These are phyloP conservation scores for Leptura quadrifasciata DNA, from an alignment of 2,888 invertebrate species.

Conservation along the genomic window DNA sequence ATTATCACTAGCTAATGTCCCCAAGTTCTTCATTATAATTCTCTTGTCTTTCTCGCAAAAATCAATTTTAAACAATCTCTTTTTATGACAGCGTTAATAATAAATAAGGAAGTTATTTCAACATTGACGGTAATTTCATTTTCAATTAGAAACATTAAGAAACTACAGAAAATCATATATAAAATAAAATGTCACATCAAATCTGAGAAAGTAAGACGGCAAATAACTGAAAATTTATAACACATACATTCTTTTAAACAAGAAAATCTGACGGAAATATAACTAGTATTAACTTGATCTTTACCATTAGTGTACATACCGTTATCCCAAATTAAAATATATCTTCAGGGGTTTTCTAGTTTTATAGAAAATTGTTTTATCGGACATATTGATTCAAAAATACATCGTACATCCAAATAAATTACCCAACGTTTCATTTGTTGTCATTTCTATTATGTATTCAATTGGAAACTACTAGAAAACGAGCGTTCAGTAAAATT, in stretches of 20 bases:
- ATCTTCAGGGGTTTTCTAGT: no score
- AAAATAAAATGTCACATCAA: conserved; percentile 11
- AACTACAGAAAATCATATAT: not conserved
- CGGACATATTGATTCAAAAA: no score
- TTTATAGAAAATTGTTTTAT: no score
- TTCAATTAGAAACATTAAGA: conserved; percentile 1
- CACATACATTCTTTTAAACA: not conserved
- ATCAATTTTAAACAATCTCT: conserved; percentile 31
- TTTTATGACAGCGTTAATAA: conserved; percentile 29
- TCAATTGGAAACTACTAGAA: no score
- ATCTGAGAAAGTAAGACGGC: not conserved
- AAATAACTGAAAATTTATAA: not conserved
- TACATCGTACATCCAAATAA: no score
- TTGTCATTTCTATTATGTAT: no score
- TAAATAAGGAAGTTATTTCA: not conserved
- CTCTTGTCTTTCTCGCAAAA: not conserved
- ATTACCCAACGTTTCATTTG: no score
- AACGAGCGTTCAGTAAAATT: no score
- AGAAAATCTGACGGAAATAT: not conserved
- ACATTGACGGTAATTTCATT: conserved; percentile 4
- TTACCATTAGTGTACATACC: not conserved
- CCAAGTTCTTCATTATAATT: conserved; percentile 32
- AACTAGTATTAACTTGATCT: not conserved
- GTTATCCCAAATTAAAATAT: no score
- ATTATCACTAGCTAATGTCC: conserved; percentile 12